Percentiles rank a stretch among this genome's conserved stretches.
phyloP scores from a whole-genome alignment of 2,888 invertebrate genomes.

The Galeopsomyia nigrocyanea region DNA sequence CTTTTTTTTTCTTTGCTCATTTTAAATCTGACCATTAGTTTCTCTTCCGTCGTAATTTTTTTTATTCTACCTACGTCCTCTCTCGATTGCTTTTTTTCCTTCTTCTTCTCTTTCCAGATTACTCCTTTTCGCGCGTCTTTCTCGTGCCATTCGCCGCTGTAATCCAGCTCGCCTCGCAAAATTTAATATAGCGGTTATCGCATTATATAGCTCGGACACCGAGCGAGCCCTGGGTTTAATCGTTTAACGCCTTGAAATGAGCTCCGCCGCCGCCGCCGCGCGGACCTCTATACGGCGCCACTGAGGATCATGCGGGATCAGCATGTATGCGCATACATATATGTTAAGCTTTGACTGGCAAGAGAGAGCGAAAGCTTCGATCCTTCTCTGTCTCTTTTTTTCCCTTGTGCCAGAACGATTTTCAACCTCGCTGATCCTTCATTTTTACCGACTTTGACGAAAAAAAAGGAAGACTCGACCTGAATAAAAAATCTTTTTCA shows the following conservation, averaged over 20 bases:
- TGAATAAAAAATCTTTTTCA: too few relatives aligned
- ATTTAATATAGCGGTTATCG: slow-evolving; percentile 64
- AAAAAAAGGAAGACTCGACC: too few relatives aligned
- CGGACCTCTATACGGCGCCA: slow-evolving; percentile 16
- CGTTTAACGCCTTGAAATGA: slow-evolving; percentile 58
- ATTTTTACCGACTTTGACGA: slow-evolving; percentile 34
- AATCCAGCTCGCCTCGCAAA: slow-evolving; percentile 55
- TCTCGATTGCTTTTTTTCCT: background rate
- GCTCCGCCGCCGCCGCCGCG: too few relatives aligned
- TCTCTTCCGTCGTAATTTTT: slow-evolving; percentile 3
- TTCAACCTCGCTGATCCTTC: slow-evolving; percentile 24
- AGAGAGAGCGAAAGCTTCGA: background rate
- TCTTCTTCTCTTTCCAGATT: background rate
- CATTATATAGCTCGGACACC: slow-evolving; percentile 52
- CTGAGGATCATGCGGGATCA: slow-evolving; percentile 43
- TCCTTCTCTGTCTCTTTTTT: background rate
- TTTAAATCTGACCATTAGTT: background rate
- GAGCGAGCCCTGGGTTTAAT: slow-evolving; percentile 50
- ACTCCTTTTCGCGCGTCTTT: background rate
- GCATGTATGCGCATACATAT: slow-evolving; percentile 26
- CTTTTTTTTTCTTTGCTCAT: background rate
- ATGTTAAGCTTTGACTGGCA: background rate
- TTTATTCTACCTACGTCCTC: background rate
- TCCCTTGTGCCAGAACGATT: background rate
- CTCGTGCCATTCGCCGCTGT: slow-evolving; percentile 24